A percentile compares a stretch with the other conserved stretches of the same genome.
Evolutionary conservation across 2,888 invertebrate genomes (phyloP).

Genomic region (Plebejus argus): DNA sequence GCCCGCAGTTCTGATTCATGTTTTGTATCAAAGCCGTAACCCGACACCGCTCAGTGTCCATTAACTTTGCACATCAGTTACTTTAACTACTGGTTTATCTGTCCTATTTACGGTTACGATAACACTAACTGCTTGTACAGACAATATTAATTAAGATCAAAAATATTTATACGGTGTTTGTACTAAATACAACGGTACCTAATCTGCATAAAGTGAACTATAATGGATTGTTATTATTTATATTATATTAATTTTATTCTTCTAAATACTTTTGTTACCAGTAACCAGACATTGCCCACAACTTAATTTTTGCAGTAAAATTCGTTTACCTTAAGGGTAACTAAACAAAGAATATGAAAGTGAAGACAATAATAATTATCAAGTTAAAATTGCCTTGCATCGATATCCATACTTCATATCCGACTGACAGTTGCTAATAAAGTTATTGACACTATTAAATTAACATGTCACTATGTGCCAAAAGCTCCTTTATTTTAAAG

Average conservation of each 20-base stretch:
- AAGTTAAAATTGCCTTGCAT: too few species aligned
- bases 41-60: constrained; percentile 43
- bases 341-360: too few species aligned
- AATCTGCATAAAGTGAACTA: background rate
- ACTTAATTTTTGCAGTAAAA: too few species aligned
- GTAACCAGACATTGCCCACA: too few species aligned
- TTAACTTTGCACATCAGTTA: constrained; percentile 40
- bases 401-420: too few species aligned
- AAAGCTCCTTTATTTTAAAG: background rate
- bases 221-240: background rate
- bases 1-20: constrained; percentile 26
- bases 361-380: too few species aligned
- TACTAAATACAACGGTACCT: background rate
- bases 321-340: too few species aligned
- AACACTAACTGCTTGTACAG: background rate
- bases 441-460: background rate
- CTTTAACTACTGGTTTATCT: constrained; percentile 41
- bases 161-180: constrained; percentile 21
- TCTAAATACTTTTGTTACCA: too few species aligned
- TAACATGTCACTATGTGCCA: background rate
- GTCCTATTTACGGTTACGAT: constrained; percentile 16
- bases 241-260: too few species aligned
- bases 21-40: constrained; percentile 41
- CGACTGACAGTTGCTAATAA: too few species aligned
- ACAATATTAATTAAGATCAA: background rate